phyloP scores from a whole-genome alignment of 2,797 vertebrate genomes.

The Urosaurus nigricauda region DNA sequence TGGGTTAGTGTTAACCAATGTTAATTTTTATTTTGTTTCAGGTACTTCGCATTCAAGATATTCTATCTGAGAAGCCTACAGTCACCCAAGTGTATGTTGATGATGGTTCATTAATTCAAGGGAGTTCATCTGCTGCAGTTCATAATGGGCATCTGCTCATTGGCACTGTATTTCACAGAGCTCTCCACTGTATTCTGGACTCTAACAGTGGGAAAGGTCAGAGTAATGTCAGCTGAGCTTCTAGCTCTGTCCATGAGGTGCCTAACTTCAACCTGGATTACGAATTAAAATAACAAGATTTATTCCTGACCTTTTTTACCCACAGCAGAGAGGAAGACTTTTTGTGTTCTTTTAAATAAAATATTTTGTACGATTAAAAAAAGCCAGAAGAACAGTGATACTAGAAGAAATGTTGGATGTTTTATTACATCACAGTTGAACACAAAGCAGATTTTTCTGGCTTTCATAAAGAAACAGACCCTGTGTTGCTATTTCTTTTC shows the following conservation, averaged over 20 bases:
- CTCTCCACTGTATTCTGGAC: constrained; percentile 86
- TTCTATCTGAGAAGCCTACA: constrained; percentile 82
- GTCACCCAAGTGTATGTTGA: constrained; percentile 86
- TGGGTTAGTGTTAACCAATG: background rate
- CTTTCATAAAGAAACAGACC: background rate
- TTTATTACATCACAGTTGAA: background rate
- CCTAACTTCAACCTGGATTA: constrained; percentile 31
- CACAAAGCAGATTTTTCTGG: background rate
- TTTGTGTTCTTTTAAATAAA: background rate
- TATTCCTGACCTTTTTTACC: constrained; percentile 29
- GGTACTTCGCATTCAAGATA: constrained; percentile 87
- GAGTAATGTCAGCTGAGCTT: constrained; percentile 9
- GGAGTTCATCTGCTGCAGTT: constrained; percentile 84
- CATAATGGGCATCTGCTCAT: constrained; percentile 87
- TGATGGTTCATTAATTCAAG: constrained; percentile 86
- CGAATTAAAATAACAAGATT: constrained; percentile 38
- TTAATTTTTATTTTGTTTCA: constrained; percentile 55
- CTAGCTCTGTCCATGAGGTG: constrained; percentile 14
- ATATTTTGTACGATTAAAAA: accelerated
- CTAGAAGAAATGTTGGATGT: background rate
- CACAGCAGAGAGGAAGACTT: background rate
- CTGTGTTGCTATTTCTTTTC: background rate
- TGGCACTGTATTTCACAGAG: constrained; percentile 91
- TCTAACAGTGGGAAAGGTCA: background rate
- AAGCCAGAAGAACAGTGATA: constrained; percentile 23